These are phyloP conservation scores for Ommatoiulus sabulosus DNA, from an alignment of 2,888 invertebrate genomes.

Conservation along the genomic window DNA sequence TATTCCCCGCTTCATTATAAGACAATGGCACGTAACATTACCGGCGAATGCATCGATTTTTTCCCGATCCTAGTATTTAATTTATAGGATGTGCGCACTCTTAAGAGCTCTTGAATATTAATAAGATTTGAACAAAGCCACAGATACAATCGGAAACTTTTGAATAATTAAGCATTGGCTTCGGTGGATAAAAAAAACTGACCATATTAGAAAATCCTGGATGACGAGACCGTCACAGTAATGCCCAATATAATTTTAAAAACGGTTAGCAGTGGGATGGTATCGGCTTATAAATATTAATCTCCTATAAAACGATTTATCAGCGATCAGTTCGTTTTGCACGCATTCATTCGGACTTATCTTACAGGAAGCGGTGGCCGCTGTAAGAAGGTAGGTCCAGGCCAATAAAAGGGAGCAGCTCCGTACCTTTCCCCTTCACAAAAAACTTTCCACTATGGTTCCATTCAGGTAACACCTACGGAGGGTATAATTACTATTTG, in stretches of 20 bases:
- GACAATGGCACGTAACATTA: constrained; percentile 1
- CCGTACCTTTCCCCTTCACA: neutral
- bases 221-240: neutral
- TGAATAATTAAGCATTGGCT: constrained; percentile 20
- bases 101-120: constrained; percentile 22
- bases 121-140: constrained; percentile 20
- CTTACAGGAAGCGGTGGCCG: neutral
- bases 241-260: neutral
- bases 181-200: neutral
- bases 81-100: constrained; percentile 34
- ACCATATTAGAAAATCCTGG: neutral
- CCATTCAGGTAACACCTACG: neutral
- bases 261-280: neutral
- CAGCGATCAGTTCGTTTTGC: neutral
- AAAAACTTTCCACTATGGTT: neutral
- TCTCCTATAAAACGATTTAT: neutral
- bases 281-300: constrained; percentile 20
- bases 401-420: neutral
- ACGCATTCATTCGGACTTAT: neutral
- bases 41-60: neutral
- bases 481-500: neutral
- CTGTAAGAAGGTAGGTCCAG: neutral
- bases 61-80: constrained; percentile 13
- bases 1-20: constrained; percentile 18
- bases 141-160: constrained; percentile 13